These are phyloP conservation scores for Electrona antarctica DNA, from an alignment of 2,113 vertebrate genomes.

Conservation along the genomic window DNA sequence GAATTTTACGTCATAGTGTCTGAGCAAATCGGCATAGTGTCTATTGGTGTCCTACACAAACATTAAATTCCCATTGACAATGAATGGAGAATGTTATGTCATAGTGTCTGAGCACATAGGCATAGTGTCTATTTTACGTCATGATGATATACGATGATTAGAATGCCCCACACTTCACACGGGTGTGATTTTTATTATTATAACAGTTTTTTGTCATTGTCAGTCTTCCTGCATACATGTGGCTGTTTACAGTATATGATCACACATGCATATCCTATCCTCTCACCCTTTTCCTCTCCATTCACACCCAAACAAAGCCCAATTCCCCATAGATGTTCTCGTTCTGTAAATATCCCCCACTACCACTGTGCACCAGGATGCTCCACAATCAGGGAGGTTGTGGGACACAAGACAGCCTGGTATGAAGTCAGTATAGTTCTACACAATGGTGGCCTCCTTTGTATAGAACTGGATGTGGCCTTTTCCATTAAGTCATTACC, in stretches of 20 bases:
- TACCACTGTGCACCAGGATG: slow-evolving; percentile 17
- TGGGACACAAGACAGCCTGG: slow-evolving; percentile 17
- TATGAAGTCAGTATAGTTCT: slow-evolving; percentile 20
- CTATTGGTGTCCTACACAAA: too few species aligned
- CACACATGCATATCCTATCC: slow-evolving; percentile 16
- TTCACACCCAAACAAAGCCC: slow-evolving; percentile 56
- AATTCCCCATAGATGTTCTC: slow-evolving; percentile 41
- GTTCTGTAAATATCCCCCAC: slow-evolving; percentile 48
- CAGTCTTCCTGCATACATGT: not conserved
- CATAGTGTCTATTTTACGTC: too few species aligned
- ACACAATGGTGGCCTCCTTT: not conserved
- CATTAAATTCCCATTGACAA: too few species aligned
- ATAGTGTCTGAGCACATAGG: too few species aligned
- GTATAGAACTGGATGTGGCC: not conserved
- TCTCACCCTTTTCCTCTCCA: slow-evolving; percentile 18
- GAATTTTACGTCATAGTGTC: too few species aligned
- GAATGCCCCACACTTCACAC: too few species aligned
- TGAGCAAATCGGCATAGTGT: too few species aligned
- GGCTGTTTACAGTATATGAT: slow-evolving; percentile 1
- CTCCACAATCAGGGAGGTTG: not conserved
- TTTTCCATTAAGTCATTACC: slow-evolving; percentile 51
- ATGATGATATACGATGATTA: too few species aligned
- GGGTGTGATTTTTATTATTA: too few species aligned
- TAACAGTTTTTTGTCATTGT: not conserved
- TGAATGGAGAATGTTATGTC: too few species aligned